Base-by-base conservation (phyloP, 2,113 vertebrate genomes). In the Halichoerus grypus region DNA sequence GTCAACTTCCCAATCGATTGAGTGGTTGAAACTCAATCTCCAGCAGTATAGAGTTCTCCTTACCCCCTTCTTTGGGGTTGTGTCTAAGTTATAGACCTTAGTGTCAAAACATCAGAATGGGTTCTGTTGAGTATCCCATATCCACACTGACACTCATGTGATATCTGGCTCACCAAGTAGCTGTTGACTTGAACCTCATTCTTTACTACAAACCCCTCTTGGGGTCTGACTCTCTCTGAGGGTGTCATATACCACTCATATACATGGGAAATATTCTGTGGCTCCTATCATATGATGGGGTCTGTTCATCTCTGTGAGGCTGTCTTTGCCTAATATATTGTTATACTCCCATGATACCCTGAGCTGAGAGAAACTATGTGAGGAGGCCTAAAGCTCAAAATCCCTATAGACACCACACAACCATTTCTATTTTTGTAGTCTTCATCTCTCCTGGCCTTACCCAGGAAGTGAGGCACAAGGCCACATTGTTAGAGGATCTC, bases 91-190 rank as follows among this genome's bases (percentile, higher is more conserved):
- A 86, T 83, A 57, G 16, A 92, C 21, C 57, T 61, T 88, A 88
- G 33, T 86, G 72, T 82, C 65, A 91, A 96, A 91, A 87, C 76
- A 92, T 88, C 19, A 94, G 33, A 77, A 76, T 83, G 49, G n/a
- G 39, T 51, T 39, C 22, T 61, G 33, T 42, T 77, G 65, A 49
- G 26, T 67, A 51, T 57, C 46, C 82, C n/a, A 69, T 92, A 82
- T 88, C 31, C 39, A 53, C 76, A n/a, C 19, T 57, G 16, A 26
- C 24, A 92, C 39, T 82, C 10, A 67, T 80, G 28, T 67, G 7
- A 4, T 82, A 74, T 87, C 33, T 94, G 55, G 67, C 83, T 96
- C 28, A 69, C 51, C 33, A 77, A 18, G 9, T 28, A 94, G 46
- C 31, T 86, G 13, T 61, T 88, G 14, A 92, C 26, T 36, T 90